A percentile compares a stretch with the other conserved stretches of the same genome.
Conservation (phyloP, 1,140 invertebrate species). For the Lasioglossum baleicum region DNA sequence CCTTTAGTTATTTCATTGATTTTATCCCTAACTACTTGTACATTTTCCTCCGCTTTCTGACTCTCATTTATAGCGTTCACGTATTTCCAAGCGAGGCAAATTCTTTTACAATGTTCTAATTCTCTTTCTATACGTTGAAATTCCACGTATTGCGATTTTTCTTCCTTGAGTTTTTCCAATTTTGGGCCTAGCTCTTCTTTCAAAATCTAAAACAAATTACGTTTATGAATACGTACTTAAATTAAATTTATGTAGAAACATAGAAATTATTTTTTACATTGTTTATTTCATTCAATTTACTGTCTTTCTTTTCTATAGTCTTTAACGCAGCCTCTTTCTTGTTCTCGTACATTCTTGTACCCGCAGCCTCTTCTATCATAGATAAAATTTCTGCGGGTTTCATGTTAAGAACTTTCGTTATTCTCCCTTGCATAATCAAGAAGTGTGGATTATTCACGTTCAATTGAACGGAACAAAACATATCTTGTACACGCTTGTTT, state of each 20-base stretch:
- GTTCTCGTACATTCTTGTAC: slow-evolving; percentile 97
- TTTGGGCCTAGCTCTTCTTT: slow-evolving; percentile 94
- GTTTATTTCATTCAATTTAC: slow-evolving; percentile 92
- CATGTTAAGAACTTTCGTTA: slow-evolving; percentile 99
- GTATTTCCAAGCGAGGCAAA: slow-evolving; percentile 90
- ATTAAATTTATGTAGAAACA: slow-evolving; percentile 15
- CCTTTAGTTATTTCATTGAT: slow-evolving; percentile 80
- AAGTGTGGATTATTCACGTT: slow-evolving; percentile 99
- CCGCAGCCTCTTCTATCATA: slow-evolving; percentile 99
- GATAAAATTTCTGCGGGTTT: slow-evolving; percentile 98
- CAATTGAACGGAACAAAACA: slow-evolving; percentile 97
- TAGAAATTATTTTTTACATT: slow-evolving; percentile 80
- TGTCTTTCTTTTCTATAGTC: slow-evolving; percentile 96
- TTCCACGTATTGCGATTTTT: slow-evolving; percentile 92
- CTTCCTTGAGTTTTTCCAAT: slow-evolving; percentile 91
- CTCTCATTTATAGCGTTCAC: slow-evolving; percentile 80
- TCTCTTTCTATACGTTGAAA: slow-evolving; percentile 93
- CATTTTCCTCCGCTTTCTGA: slow-evolving; percentile 80
- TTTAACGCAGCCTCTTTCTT: slow-evolving; percentile 94
- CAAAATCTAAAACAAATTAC: slow-evolving; percentile 83
- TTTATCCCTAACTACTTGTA: slow-evolving; percentile 79
- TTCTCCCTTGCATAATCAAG: slow-evolving; percentile 99
- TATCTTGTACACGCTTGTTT: slow-evolving; percentile 94
- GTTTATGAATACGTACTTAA: slow-evolving; percentile 2
- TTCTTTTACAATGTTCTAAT: slow-evolving; percentile 90